Evolutionary conservation across 2,888 invertebrate species (phyloP).

Genomic region (Entomobrya multifasciata): DNA sequence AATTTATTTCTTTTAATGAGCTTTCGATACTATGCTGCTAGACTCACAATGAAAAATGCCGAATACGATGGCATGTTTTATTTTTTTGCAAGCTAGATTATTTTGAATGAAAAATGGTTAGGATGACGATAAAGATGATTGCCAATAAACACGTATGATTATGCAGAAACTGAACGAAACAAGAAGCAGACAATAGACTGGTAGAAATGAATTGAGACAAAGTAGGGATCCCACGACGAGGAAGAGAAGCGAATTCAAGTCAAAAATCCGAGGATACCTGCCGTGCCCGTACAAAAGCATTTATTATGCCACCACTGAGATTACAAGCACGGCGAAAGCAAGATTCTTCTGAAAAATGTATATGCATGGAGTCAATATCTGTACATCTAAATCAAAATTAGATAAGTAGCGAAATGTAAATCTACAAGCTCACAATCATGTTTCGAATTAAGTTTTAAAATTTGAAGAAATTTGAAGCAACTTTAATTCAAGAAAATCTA

Average conservation of each 20-base stretch:
- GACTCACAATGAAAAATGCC: slow-evolving; percentile 3
- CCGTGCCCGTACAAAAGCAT: slow-evolving; percentile 50
- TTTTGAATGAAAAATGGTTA: slow-evolving; percentile 19
- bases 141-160: slow-evolving; percentile 23
- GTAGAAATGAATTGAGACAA: slow-evolving; percentile 41
- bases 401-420: too few species aligned
- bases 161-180: slow-evolving; percentile 57
- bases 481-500: too few species aligned
- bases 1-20: slow-evolving; percentile 61
- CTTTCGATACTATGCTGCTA: slow-evolving; percentile 36
- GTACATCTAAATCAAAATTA: too few species aligned
- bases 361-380: slow-evolving; percentile 14
- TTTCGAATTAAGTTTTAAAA: too few species aligned
- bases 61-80: slow-evolving; percentile 45
- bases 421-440: too few species aligned
- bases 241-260: slow-evolving; percentile 49
- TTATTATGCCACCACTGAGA: slow-evolving; percentile 63
- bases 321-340: slow-evolving; percentile 61
- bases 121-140: too few species aligned
- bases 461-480: too few species aligned
- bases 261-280: slow-evolving; percentile 42
- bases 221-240: slow-evolving; percentile 50
- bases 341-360: slow-evolving; percentile 23
- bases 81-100: slow-evolving; percentile 33
- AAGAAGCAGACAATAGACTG: slow-evolving; percentile 46